Base-by-base conservation (phyloP, 2,888 invertebrate species). In the Serrognathus titanus region DNA sequence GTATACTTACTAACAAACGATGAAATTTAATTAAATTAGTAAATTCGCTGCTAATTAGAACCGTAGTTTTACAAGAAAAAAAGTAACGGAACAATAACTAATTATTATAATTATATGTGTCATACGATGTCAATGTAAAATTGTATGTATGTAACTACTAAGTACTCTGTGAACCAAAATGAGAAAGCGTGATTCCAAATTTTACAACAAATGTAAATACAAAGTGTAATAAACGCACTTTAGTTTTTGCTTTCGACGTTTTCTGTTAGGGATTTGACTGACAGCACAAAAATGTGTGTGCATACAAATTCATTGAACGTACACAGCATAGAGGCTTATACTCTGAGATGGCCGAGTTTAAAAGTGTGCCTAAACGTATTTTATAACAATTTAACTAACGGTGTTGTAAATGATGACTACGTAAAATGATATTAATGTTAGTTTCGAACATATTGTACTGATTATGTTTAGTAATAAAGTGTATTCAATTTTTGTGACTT, bases 311-410 rank as follows among this genome's bases (percentile, higher is more conserved):
- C 20, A 13, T 24, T 16, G 20, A 31, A 46, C 24, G 24, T 31
- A 31, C 24, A 50, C 43, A 37, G 45, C 51, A 20, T 53, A 57
- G 57, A 51, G 48, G 53, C 51, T 58, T 58, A 48, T 36, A 48
- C 48, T 40, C 47, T 51, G 48, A 46, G 49, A 46, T 16, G 53
- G 64, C 62, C 61, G 57, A 59, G 62, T 60, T 58, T 57, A 63
- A 64, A 65, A 62, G 59, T 63, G 66, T 66, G 66, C 66, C 66
- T 66, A 63, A 63, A 59, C 55, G 48, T 60, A 61, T 60, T 63
- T 63, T 62, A 49, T 61, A 64, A 63, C 49, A 53, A 55, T 61
- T 41, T 40, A 16, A 16, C 11, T 41, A 40, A 12, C 36, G 36
- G 41, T 12, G 13, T 45, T n/a, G 13, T 48, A 31, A 48, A 10